Percentiles rank a stretch among this genome's conserved stretches.
These are phyloP conservation scores for Intellagama lesueurii DNA, from an alignment of 2,797 vertebrate species.

Conservation along the genomic window DNA sequence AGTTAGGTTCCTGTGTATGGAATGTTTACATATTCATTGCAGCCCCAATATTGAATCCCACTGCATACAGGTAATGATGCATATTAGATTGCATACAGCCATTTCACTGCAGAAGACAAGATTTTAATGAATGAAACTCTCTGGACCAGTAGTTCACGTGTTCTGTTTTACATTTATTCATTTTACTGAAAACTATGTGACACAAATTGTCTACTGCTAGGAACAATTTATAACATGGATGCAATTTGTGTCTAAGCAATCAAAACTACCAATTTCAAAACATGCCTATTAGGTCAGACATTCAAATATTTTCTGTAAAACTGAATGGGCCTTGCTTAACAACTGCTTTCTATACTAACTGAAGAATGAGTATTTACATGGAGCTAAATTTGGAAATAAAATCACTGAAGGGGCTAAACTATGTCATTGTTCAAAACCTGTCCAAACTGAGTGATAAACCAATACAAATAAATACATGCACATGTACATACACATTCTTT, in stretches of 20 bases:
- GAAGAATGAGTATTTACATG: not conserved
- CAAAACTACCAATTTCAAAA: not conserved
- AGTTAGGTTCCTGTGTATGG: not conserved
- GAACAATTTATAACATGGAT: not conserved
- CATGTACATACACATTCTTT: not conserved
- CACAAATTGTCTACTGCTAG: not conserved
- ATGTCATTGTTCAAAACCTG: not conserved
- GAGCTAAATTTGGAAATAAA: not conserved
- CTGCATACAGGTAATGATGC: not conserved
- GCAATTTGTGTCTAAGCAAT: not conserved
- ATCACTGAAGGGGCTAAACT: not conserved
- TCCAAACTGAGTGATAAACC: not conserved
- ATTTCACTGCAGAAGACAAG: not conserved
- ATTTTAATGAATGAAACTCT: constrained; percentile 13
- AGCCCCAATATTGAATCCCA: not conserved
- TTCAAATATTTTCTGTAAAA: not conserved
- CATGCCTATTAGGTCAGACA: constrained; percentile 7
- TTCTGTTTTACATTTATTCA: constrained; percentile 1
- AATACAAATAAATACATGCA: not conserved
- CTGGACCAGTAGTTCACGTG: not conserved
- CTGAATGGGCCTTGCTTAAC: not conserved
- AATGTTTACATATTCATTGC: not conserved
- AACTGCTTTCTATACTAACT: not conserved
- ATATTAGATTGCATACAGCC: not conserved
- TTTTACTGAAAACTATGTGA: constrained; percentile 18